Percentiles rank a stretch among this genome's conserved stretches.
These are phyloP conservation scores for Hippocampus kuda DNA, from an alignment of 2,797 vertebrate genomes.

Conservation along the genomic window DNA sequence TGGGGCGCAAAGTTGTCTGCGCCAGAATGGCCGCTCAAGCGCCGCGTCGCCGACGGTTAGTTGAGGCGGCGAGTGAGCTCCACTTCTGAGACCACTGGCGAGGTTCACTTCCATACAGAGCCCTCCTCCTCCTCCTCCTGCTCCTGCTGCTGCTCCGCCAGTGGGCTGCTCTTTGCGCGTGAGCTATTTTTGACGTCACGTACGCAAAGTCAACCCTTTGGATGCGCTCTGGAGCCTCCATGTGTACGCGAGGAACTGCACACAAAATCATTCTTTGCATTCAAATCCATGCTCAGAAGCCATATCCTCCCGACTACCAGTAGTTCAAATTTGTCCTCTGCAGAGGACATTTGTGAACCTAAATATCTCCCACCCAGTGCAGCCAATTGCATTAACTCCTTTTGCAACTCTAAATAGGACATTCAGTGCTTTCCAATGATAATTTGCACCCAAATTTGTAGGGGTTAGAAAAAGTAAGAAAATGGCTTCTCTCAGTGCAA, in stretches of 20 bases:
- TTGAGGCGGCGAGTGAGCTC: conserved; percentile 37
- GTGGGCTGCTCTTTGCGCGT: conserved; percentile 36
- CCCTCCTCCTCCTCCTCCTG: conserved; percentile 42
- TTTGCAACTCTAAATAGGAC: too few relatives aligned
- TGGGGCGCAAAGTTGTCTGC: conserved; percentile 31
- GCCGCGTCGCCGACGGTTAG: conserved; percentile 1
- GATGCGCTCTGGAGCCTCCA: conserved; percentile 36
- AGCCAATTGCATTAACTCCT: too few relatives aligned
- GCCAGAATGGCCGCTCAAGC: conserved; percentile 13
- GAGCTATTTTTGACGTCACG: conserved; percentile 57
- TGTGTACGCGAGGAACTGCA: conserved; percentile 25
- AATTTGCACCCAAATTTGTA: too few relatives aligned
- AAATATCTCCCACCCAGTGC: too few relatives aligned
- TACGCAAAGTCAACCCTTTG: conserved; percentile 40
- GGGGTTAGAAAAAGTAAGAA: too few relatives aligned
- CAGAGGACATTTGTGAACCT: too few relatives aligned
- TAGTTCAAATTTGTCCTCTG: too few relatives aligned
- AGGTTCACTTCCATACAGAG: conserved; percentile 39
- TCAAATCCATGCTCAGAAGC: background rate
- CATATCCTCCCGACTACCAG: too few relatives aligned
- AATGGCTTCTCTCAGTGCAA: too few relatives aligned
- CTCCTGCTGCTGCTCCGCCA: conserved; percentile 36
- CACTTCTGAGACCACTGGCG: conserved; percentile 50
- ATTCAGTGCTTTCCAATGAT: too few relatives aligned
- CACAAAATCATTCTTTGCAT: background rate